A percentile compares a stretch with the other conserved stretches of the same genome.
Conservation (phyloP, 2,888 invertebrate genomes). For the Coleophora deauratella region DNA sequence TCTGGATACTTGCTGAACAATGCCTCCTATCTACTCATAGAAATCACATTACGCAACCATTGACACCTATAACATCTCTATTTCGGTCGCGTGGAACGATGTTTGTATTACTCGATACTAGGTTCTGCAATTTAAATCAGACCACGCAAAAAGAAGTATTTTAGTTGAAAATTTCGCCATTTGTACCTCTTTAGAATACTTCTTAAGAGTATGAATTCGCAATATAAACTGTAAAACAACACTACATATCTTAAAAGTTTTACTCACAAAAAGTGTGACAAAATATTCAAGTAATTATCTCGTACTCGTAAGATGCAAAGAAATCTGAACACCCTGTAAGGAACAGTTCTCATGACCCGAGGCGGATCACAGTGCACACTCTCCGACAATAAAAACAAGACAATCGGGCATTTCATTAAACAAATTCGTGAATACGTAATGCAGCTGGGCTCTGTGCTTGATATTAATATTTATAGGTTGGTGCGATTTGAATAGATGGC, state of each 20-base stretch:
- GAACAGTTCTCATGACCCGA: slow-evolving; percentile 42
- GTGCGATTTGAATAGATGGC: slow-evolving; percentile 61
- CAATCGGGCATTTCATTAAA: slow-evolving; percentile 56
- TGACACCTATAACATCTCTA: slow-evolving; percentile 49
- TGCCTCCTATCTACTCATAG: slow-evolving; percentile 44
- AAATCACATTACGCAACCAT: slow-evolving; percentile 46
- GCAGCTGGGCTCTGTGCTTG: slow-evolving; percentile 40
- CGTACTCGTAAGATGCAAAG: too few relatives aligned
- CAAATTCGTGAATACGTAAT: slow-evolving; percentile 65
- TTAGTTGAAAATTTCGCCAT: too few relatives aligned
- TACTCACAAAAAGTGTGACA: too few relatives aligned
- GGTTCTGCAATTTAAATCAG: too few relatives aligned
- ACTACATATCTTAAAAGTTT: too few relatives aligned
- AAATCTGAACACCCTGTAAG: slow-evolving; percentile 40
- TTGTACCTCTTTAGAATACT: too few relatives aligned
- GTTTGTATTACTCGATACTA: neutral
- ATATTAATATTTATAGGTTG: slow-evolving; percentile 65
- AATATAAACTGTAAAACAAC: too few relatives aligned
- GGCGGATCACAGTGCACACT: slow-evolving; percentile 35
- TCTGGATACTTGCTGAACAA: slow-evolving; percentile 47
- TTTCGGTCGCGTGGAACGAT: slow-evolving; percentile 20
- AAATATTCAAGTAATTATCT: too few relatives aligned
- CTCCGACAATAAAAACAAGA: slow-evolving; percentile 53
- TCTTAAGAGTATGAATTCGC: too few relatives aligned
- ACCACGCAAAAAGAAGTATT: too few relatives aligned